phyloP scores from a whole-genome alignment of 2,113 vertebrate species.

The Ceyx margarethae region DNA sequence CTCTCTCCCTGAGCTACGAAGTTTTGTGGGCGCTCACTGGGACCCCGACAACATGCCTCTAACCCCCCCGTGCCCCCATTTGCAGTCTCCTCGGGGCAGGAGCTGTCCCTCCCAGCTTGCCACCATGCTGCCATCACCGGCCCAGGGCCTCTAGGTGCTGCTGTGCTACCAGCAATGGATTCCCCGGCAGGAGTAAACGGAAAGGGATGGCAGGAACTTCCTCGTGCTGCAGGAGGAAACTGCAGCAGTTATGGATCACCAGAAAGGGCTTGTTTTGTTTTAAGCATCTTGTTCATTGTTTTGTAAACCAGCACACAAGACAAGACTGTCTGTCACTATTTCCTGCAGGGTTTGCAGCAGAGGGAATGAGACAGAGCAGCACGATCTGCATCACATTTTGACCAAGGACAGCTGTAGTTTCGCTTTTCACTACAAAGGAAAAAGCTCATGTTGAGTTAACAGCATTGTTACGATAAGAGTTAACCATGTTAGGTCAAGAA shows the following conservation, averaged over 20 bases:
- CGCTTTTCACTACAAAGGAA: background rate
- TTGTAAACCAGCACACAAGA: background rate
- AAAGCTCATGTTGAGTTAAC: background rate
- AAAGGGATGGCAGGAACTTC: background rate
- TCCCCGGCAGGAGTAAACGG: background rate
- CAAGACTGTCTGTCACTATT: background rate
- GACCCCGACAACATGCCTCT: accelerated
- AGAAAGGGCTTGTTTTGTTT: background rate
- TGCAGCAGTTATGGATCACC: background rate
- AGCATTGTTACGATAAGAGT: background rate
- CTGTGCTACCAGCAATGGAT: constrained; percentile 42
- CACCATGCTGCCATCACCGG: background rate
- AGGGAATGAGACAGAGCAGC: background rate
- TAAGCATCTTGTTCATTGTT: background rate
- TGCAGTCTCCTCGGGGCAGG: background rate
- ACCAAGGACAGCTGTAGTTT: background rate
- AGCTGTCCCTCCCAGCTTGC: background rate
- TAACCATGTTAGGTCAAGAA: background rate
- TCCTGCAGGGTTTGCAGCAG: background rate
- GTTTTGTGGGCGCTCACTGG: background rate
- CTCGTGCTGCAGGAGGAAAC: background rate
- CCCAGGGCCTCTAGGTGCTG: constrained; percentile 59
- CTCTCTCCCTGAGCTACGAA: background rate
- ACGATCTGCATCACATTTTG: background rate
- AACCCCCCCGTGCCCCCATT: background rate